These are phyloP conservation scores for Tamias sibiricus DNA, from an alignment of 2,113 vertebrate genomes.

Conservation along the genomic window DNA sequence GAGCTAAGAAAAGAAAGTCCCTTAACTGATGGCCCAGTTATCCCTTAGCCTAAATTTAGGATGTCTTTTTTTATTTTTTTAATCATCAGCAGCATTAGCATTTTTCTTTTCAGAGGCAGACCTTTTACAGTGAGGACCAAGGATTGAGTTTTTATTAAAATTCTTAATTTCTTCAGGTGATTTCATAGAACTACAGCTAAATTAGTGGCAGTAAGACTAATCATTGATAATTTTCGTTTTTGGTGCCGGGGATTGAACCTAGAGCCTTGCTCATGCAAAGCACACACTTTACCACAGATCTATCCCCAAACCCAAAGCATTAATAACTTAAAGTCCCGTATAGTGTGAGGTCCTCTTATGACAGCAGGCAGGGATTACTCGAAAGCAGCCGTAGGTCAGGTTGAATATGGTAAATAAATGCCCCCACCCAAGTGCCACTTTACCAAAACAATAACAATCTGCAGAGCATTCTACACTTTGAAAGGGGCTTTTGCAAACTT, in stretches of 20 bases:
- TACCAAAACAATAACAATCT: background rate
- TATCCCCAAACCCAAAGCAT: background rate
- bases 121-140: background rate
- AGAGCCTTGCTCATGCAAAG: background rate
- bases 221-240: background rate
- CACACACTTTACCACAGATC: background rate
- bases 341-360: background rate
- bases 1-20: background rate
- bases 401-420: background rate
- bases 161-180: background rate
- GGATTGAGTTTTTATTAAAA: conserved; percentile 26
- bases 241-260: background rate
- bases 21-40: background rate
- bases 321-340: background rate
- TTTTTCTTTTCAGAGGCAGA: conserved; percentile 27
- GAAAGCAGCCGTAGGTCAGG: background rate
- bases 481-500: background rate
- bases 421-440: background rate
- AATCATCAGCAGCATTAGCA: background rate
- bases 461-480: background rate
- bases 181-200: background rate
- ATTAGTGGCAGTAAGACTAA: background rate
- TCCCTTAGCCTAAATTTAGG: background rate
- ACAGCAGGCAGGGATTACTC: background rate
- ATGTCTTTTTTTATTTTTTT: background rate